These are phyloP conservation scores for Nomia melanderi DNA, from an alignment of 1,140 invertebrate species.

Conservation along the genomic window DNA sequence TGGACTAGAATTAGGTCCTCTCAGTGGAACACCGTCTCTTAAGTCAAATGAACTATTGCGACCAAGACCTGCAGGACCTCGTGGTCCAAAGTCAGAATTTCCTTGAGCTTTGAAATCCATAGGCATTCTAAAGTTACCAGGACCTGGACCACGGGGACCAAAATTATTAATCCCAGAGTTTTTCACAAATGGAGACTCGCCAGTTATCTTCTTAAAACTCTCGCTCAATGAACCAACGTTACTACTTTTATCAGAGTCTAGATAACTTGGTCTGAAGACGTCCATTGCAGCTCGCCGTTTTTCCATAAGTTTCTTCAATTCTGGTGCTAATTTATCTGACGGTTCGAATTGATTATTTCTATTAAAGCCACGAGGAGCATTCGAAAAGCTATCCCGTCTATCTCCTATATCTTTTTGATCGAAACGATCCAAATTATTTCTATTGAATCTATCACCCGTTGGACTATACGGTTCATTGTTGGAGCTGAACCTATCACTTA, in stretches of 20 bases:
- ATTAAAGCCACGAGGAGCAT: conserved; percentile 42
- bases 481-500: conserved; percentile 46
- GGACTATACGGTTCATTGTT: conserved; percentile 39
- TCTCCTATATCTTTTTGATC: conserved; percentile 56
- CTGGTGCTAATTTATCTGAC: conserved; percentile 70
- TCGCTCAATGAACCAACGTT: conserved; percentile 74
- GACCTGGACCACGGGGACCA: conserved; percentile 18
- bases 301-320: conserved; percentile 77
- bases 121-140: conserved; percentile 23
- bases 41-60: conserved; percentile 39
- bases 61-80: conserved; percentile 44
- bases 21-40: conserved; percentile 22
- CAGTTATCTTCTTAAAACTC: conserved; percentile 77
- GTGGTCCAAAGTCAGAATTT: conserved; percentile 22
- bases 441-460: conserved; percentile 63
- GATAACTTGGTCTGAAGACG: conserved; percentile 75
- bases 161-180: conserved; percentile 19
- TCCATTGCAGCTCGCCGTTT: conserved; percentile 74
- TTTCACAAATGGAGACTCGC: conserved; percentile 68
- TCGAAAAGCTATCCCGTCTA: conserved; percentile 59
- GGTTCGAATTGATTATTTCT: conserved; percentile 61
- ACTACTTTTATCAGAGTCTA: conserved; percentile 68
- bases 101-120: conserved; percentile 55
- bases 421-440: conserved; percentile 62
- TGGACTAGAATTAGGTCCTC: conserved; percentile 23